A percentile compares a stretch with the other conserved stretches of the same genome.
Conservation (phyloP, 2,888 invertebrate genomes). For the Tetragonisca angustula region DNA sequence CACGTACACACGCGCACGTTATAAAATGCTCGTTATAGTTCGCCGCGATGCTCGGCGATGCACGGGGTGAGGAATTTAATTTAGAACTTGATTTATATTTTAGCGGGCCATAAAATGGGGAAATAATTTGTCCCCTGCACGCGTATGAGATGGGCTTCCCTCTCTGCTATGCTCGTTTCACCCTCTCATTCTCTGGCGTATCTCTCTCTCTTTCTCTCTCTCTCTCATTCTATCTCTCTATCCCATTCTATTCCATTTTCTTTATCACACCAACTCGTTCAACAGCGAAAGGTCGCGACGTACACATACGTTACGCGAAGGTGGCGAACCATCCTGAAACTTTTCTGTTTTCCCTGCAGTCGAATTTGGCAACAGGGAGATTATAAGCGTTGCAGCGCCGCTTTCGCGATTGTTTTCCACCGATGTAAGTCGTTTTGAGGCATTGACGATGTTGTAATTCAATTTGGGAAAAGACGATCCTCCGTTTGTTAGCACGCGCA, state of each 20-base stretch:
- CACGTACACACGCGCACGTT: conserved; percentile 70
- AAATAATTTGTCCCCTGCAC: conserved; percentile 83
- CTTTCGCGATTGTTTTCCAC: conserved; percentile 14
- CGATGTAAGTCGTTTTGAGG: conserved; percentile 7
- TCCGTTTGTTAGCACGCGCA: conserved; percentile 17
- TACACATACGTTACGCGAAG: conserved; percentile 53
- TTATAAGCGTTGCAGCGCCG: neutral
- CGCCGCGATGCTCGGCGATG: conserved; percentile 65
- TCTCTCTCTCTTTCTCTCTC: neutral
- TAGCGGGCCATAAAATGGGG: conserved; percentile 83
- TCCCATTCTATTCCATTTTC: neutral
- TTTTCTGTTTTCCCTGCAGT: conserved; percentile 21
- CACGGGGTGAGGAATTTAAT: conserved; percentile 81
- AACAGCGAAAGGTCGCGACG: conserved; percentile 51
- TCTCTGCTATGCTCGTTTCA: conserved; percentile 47
- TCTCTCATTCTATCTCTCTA: neutral
- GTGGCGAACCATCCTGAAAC: conserved; percentile 19
- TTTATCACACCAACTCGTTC: conserved; percentile 4
- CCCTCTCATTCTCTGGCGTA: conserved; percentile 17
- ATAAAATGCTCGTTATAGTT: conserved; percentile 83
- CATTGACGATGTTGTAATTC: conserved; percentile 16
- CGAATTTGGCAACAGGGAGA: neutral
- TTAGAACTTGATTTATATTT: conserved; percentile 84
- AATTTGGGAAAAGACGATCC: conserved; percentile 14
- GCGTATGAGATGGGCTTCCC: conserved; percentile 79